Conservation (phyloP, 2,888 invertebrate genomes). For the Nemotelus pantherinus region DNA sequence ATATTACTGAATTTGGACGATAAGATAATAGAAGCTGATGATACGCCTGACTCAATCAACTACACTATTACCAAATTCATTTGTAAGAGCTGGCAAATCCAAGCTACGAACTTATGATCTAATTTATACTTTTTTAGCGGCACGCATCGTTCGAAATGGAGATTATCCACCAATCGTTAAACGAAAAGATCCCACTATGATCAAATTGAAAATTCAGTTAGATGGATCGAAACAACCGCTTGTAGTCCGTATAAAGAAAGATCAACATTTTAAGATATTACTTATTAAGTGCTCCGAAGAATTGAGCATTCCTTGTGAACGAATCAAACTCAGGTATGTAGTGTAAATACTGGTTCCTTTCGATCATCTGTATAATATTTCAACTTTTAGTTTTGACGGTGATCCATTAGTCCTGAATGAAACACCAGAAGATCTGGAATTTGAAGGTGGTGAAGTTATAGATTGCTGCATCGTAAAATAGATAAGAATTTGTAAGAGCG, state of each 20-base stretch:
- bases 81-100: slow-evolving; percentile 53
- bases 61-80: slow-evolving; percentile 58
- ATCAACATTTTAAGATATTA: slow-evolving; percentile 57
- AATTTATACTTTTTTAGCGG: slow-evolving; percentile 17
- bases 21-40: slow-evolving; percentile 55
- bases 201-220: slow-evolving; percentile 60
- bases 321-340: slow-evolving; percentile 36
- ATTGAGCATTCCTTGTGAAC: slow-evolving; percentile 53
- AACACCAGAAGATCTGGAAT: slow-evolving; percentile 58
- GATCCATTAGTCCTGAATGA: slow-evolving; percentile 56
- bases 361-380: background rate
- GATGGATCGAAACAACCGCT: slow-evolving; percentile 58
- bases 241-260: slow-evolving; percentile 55
- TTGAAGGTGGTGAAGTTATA: slow-evolving; percentile 61
- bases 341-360: background rate
- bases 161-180: background rate
- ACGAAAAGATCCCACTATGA: slow-evolving; percentile 51
- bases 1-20: slow-evolving; percentile 57
- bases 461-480: slow-evolving; percentile 54
- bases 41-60: slow-evolving; percentile 58
- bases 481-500: no score
- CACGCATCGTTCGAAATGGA: slow-evolving; percentile 8
- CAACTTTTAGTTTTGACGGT: slow-evolving; percentile 59
- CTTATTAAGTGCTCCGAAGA: slow-evolving; percentile 61
- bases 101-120: background rate